phyloP scores from a whole-genome alignment of 2,888 invertebrate species.

The Polydrusus pterygomalis region DNA sequence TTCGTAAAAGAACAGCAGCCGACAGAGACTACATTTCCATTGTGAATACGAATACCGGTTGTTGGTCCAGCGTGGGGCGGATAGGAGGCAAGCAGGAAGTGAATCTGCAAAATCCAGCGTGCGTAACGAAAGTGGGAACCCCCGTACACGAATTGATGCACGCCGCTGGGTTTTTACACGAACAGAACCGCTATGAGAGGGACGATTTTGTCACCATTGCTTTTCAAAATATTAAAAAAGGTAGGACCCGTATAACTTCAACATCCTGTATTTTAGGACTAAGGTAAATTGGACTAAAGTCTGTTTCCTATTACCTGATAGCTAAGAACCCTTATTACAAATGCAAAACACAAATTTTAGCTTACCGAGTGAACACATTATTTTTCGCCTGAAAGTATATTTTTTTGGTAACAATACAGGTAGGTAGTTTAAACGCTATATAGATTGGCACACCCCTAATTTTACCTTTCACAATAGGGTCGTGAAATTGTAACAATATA shows the following conservation, averaged over 20 bases:
- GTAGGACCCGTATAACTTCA: too few relatives aligned
- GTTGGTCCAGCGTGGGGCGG: slow-evolving; percentile 88
- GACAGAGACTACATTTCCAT: slow-evolving; percentile 83
- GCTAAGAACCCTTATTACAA: too few relatives aligned
- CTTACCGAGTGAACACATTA: too few relatives aligned
- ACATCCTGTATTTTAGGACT: too few relatives aligned
- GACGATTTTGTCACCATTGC: slow-evolving; percentile 79
- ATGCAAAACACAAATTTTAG: too few relatives aligned
- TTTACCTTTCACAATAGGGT: too few relatives aligned
- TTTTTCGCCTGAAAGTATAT: too few relatives aligned
- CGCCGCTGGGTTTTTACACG: slow-evolving; percentile 86
- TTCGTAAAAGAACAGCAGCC: slow-evolving; percentile 70
- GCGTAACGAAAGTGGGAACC: slow-evolving; percentile 83
- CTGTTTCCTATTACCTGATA: too few relatives aligned
- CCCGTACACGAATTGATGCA: slow-evolving; percentile 88
- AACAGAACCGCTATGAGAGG: slow-evolving; percentile 86
- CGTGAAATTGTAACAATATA: too few relatives aligned
- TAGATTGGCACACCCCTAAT: too few relatives aligned
- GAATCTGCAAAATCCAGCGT: slow-evolving; percentile 82
- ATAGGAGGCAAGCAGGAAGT: slow-evolving; percentile 79
- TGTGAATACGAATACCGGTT: slow-evolving; percentile 81
- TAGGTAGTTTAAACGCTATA: too few relatives aligned
- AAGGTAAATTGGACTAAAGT: slow-evolving; percentile 16
- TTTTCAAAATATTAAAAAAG: slow-evolving; percentile 81
- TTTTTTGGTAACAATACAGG: too few relatives aligned